A percentile compares a stretch with the other conserved stretches of the same genome.
Evolutionary conservation across 1,140 invertebrate genomes (phyloP).

Genomic region (Pseudomyrmex concolor): DNA sequence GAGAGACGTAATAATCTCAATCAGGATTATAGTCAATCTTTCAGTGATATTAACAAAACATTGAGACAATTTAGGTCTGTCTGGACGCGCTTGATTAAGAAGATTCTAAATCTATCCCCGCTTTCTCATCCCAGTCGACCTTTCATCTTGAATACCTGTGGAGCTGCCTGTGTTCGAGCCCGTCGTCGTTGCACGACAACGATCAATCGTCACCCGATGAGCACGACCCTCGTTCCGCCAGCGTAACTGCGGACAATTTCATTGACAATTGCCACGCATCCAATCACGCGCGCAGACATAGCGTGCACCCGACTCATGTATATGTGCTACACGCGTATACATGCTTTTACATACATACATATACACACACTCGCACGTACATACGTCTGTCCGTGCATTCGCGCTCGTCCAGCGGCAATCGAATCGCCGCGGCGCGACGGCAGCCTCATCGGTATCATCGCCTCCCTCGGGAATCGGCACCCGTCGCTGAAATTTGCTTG

Average conservation of each 20-base stretch:
- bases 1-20: neutral
- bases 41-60: neutral
- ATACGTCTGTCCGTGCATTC: neutral
- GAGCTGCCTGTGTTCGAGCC: conserved; percentile 1
- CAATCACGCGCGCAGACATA: conserved; percentile 44
- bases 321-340: too few species aligned
- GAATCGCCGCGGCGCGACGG: conserved; percentile 31
- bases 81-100: neutral
- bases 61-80: neutral
- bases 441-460: conserved; percentile 53
- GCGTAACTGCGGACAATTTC: conserved; percentile 57
- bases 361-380: neutral
- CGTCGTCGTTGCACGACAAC: neutral
- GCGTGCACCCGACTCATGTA: neutral
- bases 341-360: too few species aligned
- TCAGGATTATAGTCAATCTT: neutral
- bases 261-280: conserved; percentile 61
- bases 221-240: conserved; percentile 53
- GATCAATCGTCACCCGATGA: conserved; percentile 57
- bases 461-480: conserved; percentile 44
- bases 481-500: conserved; percentile 50
- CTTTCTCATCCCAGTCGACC: conserved; percentile 11
- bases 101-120: neutral
- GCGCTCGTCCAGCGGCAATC: conserved; percentile 32
- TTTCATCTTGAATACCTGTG: conserved; percentile 45